phyloP scores from a whole-genome alignment of 2,113 vertebrate species.

The Cryptotis parvus region DNA sequence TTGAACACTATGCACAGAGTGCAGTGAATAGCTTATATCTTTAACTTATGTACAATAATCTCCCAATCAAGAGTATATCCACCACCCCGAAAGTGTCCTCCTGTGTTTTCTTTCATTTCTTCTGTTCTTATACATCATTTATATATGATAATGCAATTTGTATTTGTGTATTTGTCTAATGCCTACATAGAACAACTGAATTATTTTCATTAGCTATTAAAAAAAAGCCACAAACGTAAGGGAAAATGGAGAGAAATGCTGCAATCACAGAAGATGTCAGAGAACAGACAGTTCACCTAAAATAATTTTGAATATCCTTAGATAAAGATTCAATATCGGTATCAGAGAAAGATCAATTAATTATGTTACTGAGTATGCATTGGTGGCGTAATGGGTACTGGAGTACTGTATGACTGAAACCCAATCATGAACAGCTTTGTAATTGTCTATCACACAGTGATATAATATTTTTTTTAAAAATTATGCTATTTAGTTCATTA shows the following conservation, averaged over 20 bases:
- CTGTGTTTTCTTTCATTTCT: constrained; percentile 25
- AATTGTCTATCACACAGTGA: too few relatives aligned
- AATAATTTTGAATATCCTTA: too few relatives aligned
- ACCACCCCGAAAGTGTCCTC: background rate
- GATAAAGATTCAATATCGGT: too few relatives aligned
- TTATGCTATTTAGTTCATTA: too few relatives aligned
- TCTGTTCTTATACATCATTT: background rate
- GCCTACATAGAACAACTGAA: background rate
- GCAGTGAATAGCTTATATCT: background rate
- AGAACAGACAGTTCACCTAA: too few relatives aligned
- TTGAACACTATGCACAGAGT: background rate
- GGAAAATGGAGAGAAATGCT: background rate
- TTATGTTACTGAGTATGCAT: too few relatives aligned
- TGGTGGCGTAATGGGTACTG: too few relatives aligned
- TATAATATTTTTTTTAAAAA: too few relatives aligned
- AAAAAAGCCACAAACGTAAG: background rate
- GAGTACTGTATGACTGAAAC: too few relatives aligned
- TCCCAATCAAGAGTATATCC: background rate
- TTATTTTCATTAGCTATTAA: background rate
- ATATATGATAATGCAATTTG: background rate
- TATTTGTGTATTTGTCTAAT: background rate
- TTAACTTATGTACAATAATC: background rate
- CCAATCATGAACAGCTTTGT: too few relatives aligned
- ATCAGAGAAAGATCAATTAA: too few relatives aligned
- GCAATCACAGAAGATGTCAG: too few relatives aligned